These are phyloP conservation scores for Ciona savignyi DNA, from an alignment of 23 tunicate species.

Conservation along the genomic window DNA sequence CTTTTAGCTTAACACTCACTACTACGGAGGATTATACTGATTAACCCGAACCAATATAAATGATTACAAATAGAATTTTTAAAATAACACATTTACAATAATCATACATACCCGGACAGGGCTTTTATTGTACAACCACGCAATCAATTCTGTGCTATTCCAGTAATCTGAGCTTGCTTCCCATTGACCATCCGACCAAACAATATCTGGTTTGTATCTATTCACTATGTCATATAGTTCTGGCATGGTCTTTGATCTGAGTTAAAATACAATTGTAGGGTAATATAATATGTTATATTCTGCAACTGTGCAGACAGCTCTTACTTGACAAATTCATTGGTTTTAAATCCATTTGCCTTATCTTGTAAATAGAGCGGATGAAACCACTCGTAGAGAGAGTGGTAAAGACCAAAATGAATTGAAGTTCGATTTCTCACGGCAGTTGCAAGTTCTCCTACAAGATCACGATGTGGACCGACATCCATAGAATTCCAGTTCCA, in stretches of 20 bases:
- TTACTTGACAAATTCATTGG: slow-evolving; percentile 14
- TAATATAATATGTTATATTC: not conserved
- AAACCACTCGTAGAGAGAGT: slow-evolving; percentile 41
- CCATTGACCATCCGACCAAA: slow-evolving; percentile 44
- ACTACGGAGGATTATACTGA: too few species aligned
- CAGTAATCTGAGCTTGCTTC: slow-evolving; percentile 12
- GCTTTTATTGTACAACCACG: slow-evolving; percentile 42
- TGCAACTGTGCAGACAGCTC: not conserved
- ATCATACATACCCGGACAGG: slow-evolving; percentile 52
- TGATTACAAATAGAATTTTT: too few species aligned
- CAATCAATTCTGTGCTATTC: too few species aligned
- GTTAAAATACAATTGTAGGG: not conserved
- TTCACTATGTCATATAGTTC: slow-evolving; percentile 40
- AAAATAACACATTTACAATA: too few species aligned
- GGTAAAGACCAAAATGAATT: too few species aligned
- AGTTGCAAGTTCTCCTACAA: too few species aligned
- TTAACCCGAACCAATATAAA: too few species aligned
- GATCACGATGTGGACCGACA: too few species aligned
- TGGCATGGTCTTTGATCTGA: slow-evolving; percentile 38
- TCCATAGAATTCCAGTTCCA: slow-evolving; percentile 62
- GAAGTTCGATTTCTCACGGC: slow-evolving; percentile 32
- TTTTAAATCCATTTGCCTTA: slow-evolving; percentile 22
- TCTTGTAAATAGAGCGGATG: slow-evolving; percentile 30
- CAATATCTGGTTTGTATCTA: slow-evolving; percentile 26
- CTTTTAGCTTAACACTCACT: too few species aligned